A percentile compares a stretch with the other conserved stretches of the same genome.
Conservation (phyloP, 2,797 vertebrate genomes). For the Microchirus variegatus region DNA sequence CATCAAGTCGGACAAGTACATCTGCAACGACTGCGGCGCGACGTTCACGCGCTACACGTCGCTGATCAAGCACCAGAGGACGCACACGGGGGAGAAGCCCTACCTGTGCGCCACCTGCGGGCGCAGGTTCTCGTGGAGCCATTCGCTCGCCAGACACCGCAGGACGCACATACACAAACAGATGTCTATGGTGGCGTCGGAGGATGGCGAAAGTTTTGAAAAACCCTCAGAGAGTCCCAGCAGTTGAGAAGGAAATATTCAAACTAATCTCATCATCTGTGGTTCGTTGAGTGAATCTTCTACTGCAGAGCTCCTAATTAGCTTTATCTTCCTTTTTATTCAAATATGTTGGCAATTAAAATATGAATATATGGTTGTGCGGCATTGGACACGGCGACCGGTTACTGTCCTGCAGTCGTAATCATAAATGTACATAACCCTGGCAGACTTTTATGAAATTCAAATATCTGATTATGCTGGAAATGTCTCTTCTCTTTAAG, state of each 20-base stretch:
- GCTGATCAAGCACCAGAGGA: slow-evolving; percentile 67
- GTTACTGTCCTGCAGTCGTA: too few species aligned
- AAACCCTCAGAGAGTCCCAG: slow-evolving; percentile 29
- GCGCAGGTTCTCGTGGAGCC: slow-evolving; percentile 65
- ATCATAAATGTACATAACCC: too few species aligned
- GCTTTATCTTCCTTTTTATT: too few species aligned
- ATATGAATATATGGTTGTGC: too few species aligned
- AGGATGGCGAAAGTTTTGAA: slow-evolving; percentile 33
- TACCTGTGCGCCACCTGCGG: slow-evolving; percentile 61
- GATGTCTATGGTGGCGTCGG: slow-evolving; percentile 28
- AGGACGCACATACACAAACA: slow-evolving; percentile 63
- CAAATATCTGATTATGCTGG: too few species aligned
- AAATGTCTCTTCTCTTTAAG: too few species aligned
- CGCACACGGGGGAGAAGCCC: slow-evolving; percentile 72
- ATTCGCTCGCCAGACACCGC: slow-evolving; percentile 68
- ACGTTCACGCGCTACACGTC: slow-evolving; percentile 69
- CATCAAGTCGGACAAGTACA: slow-evolving; percentile 61
- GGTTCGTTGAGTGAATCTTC: not conserved
- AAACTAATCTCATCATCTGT: not conserved
- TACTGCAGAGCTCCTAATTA: not conserved
- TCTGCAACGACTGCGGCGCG: slow-evolving; percentile 69
- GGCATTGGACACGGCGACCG: too few species aligned
- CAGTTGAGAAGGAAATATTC: slow-evolving; percentile 12
- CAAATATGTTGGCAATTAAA: too few species aligned
- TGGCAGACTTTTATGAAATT: too few species aligned